These are phyloP conservation scores for Apeltes quadracus DNA, from an alignment of 2,113 vertebrate genomes.

Conservation along the genomic window DNA sequence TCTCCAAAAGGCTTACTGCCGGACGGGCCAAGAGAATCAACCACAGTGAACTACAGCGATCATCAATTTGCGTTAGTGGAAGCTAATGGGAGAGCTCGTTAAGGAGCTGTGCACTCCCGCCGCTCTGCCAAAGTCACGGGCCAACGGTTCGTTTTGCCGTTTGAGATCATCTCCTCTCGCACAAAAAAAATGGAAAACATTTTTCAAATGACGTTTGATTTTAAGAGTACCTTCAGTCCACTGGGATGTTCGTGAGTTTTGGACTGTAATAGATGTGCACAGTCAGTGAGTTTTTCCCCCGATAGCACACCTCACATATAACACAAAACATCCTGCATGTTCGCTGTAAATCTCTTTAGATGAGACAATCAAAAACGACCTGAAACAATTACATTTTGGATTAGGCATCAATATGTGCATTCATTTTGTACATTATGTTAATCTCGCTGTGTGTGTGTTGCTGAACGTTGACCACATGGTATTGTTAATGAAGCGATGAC, in stretches of 20 bases:
- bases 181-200: not conserved
- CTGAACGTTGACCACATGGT: conserved; percentile 3
- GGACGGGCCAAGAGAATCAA: conserved; percentile 18
- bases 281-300: not conserved
- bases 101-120: conserved; percentile 5
- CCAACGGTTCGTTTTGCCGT: not conserved
- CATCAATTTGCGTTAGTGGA: conserved; percentile 30
- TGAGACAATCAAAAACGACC: not conserved
- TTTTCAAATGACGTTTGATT: not conserved
- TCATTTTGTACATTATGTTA: not conserved
- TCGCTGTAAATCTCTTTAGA: not conserved
- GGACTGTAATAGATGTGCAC: not conserved
- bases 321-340: not conserved
- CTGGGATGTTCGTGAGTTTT: not conserved
- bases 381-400: not conserved
- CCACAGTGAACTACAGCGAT: conserved; percentile 15
- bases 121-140: not conserved
- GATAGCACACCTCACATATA: not conserved
- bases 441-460: not conserved
- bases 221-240: not conserved
- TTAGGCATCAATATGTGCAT: not conserved
- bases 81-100: conserved; percentile 2
- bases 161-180: not conserved
- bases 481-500: not conserved
- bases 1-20: not conserved